Conservation (phyloP, 37 sponge, comb jelly and placozoan genomes). For the Eunapius fragilis region DNA sequence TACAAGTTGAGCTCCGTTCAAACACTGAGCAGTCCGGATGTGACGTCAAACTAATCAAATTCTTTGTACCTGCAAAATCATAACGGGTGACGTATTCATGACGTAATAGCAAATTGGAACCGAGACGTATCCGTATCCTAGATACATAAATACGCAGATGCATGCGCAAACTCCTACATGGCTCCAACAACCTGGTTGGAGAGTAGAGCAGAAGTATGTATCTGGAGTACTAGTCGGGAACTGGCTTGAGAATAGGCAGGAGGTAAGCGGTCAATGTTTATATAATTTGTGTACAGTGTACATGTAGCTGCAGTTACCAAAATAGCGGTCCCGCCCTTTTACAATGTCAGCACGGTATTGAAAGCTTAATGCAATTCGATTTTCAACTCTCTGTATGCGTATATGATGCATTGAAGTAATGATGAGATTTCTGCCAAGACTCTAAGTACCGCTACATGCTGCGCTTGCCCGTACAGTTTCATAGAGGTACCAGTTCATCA, state of each 20-base stretch:
- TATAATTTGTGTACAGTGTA: no score
- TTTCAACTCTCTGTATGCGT: no score
- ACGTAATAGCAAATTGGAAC: background rate
- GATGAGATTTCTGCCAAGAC: background rate
- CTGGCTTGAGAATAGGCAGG: slow-evolving; percentile 85
- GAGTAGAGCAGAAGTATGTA: slow-evolving; percentile 80
- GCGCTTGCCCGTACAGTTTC: slow-evolving; percentile 53
- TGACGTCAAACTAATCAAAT: no score
- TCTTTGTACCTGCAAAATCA: no score
- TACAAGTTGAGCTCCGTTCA: no score
- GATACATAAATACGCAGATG: background rate
- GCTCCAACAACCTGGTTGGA: slow-evolving; percentile 78
- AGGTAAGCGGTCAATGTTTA: slow-evolving; percentile 15
- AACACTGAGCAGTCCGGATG: no score
- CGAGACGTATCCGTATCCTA: background rate
- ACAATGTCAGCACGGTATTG: no score
- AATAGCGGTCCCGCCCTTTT: no score
- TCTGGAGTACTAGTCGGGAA: slow-evolving; percentile 90
- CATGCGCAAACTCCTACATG: background rate
- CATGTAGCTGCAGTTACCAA: no score
- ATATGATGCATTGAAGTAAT: background rate
- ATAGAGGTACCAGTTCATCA: slow-evolving; percentile 38
- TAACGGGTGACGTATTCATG: no score
- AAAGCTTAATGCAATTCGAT: no score
- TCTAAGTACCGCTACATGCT: background rate